Percentiles rank a stretch among this genome's conserved stretches.
Conservation (phyloP, 2,113 vertebrate species). For the Python bivittatus region DNA sequence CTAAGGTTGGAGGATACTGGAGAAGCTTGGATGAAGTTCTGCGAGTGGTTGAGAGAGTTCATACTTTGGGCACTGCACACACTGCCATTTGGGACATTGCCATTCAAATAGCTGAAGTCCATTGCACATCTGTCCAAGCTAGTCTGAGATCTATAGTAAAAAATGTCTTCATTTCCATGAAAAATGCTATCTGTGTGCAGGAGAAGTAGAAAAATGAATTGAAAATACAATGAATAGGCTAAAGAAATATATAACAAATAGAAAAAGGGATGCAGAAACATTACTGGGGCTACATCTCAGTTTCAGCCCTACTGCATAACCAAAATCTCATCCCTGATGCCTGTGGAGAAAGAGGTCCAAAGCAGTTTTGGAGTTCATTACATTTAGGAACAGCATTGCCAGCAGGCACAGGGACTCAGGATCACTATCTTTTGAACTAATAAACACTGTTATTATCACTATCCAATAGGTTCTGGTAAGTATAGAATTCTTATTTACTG, state of each 20-base stretch:
- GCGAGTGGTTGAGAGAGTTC: constrained; percentile 92
- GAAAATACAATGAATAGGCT: not conserved
- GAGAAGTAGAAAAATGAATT: constrained; percentile 37
- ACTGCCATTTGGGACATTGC: constrained; percentile 89
- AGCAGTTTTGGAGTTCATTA: not conserved
- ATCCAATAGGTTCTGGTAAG: not conserved
- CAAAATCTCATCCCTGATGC: not conserved
- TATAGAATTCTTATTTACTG: not conserved
- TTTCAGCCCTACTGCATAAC: not conserved
- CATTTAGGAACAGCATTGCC: not conserved
- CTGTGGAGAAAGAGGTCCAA: not conserved
- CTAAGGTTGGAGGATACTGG: constrained; percentile 94
- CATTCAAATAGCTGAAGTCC: constrained; percentile 87
- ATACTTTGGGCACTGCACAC: constrained; percentile 93
- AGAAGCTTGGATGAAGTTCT: constrained; percentile 89
- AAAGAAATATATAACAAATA: constrained; percentile 4
- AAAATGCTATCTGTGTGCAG: constrained; percentile 88
- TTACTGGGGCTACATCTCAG: not conserved
- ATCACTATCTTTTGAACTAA: not conserved
- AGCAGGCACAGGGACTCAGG: not conserved
- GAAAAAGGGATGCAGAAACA: not conserved
- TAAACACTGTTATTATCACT: not conserved
- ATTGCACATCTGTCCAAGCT: constrained; percentile 85
- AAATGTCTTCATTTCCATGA: constrained; percentile 86
- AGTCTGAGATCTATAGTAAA: constrained; percentile 90